These are phyloP conservation scores for Pteropus alecto DNA, from an alignment of 2,113 vertebrate genomes.

Conservation along the genomic window DNA sequence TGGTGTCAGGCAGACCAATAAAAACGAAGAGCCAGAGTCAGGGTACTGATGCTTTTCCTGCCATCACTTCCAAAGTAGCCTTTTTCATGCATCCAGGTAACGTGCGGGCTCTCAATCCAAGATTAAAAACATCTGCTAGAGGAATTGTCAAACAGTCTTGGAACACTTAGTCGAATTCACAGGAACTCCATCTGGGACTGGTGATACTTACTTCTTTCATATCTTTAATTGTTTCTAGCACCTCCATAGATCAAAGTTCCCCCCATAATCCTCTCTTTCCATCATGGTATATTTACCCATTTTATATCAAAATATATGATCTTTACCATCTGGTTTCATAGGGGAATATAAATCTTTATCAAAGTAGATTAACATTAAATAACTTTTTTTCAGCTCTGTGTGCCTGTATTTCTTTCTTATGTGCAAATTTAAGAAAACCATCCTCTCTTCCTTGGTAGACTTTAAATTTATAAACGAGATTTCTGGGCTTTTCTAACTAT, in stretches of 20 bases:
- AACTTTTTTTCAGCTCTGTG: neutral
- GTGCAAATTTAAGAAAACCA: constrained; percentile 54
- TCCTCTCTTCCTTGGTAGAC: neutral
- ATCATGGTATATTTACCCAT: constrained; percentile 63
- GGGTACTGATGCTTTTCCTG: constrained; percentile 29
- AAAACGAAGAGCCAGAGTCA: constrained; percentile 15
- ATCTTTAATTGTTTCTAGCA: constrained; percentile 73
- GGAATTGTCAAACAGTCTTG: constrained; percentile 65
- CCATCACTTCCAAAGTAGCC: constrained; percentile 27
- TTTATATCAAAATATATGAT: constrained; percentile 75
- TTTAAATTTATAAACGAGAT: constrained; percentile 46
- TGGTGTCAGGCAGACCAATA: neutral
- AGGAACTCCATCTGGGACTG: constrained; percentile 55
- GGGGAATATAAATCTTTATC: constrained; percentile 71
- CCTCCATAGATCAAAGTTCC: constrained; percentile 73
- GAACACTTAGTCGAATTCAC: constrained; percentile 62
- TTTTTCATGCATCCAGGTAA: constrained; percentile 56
- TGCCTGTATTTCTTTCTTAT: constrained; percentile 48
- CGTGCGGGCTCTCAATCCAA: constrained; percentile 8
- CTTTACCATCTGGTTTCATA: constrained; percentile 66
- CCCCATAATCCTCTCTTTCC: constrained; percentile 66
- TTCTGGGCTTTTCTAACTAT: neutral
- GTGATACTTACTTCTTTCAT: constrained; percentile 62
- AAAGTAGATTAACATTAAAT: constrained; percentile 66
- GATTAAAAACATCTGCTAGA: constrained; percentile 71